These are phyloP conservation scores for Magallana angulata DNA, from an alignment of 1,140 invertebrate species.

Conservation along the genomic window DNA sequence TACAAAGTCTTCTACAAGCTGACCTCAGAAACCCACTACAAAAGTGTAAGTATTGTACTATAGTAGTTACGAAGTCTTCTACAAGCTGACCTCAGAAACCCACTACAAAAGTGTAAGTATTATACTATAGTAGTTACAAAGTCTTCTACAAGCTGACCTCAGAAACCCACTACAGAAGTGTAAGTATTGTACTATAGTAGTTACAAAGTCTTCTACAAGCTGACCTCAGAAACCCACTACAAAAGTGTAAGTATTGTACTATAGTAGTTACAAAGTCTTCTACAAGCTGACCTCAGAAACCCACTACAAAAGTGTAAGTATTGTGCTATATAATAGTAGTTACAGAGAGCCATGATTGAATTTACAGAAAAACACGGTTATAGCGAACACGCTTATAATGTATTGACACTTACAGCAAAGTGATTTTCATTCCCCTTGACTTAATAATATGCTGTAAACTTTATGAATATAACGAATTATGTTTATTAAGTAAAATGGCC, in stretches of 20 bases:
- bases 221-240: constrained; percentile 22
- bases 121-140: too few species aligned
- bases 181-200: too few species aligned
- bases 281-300: constrained; percentile 38
- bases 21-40: constrained; percentile 21
- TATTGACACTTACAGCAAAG: too few species aligned
- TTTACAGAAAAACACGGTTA: too few species aligned
- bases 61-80: constrained; percentile 48
- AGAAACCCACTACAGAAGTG: constrained; percentile 38
- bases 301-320: constrained; percentile 44
- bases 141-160: constrained; percentile 40
- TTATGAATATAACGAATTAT: too few species aligned
- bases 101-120: constrained; percentile 46
- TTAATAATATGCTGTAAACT: too few species aligned
- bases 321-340: neutral
- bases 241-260: too few species aligned
- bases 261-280: constrained; percentile 46
- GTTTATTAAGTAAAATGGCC: too few species aligned
- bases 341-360: too few species aligned
- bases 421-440: too few species aligned
- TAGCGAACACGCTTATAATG: too few species aligned
- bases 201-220: constrained; percentile 47
- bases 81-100: constrained; percentile 30
- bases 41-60: too few species aligned
- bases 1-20: constrained; percentile 47